phyloP scores from a whole-genome alignment of 2,113 vertebrate genomes.

The Tympanuchus pallidicinctus region DNA sequence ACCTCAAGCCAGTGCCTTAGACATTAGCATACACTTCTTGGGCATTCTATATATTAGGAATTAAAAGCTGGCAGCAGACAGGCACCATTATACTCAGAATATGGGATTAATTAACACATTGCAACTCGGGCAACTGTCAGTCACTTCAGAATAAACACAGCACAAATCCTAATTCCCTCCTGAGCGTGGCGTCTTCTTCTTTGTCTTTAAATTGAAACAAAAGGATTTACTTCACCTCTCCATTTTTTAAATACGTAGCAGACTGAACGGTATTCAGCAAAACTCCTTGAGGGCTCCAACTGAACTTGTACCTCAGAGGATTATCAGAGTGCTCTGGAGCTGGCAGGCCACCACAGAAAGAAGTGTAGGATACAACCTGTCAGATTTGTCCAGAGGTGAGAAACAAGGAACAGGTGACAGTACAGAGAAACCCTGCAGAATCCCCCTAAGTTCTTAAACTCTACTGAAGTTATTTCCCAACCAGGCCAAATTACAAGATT shows the following conservation, averaged over 20 bases:
- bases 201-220: not conserved
- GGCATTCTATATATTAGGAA: not conserved
- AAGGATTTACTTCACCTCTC: conserved; percentile 80
- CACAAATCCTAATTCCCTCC: not conserved
- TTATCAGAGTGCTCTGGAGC: conserved; percentile 94
- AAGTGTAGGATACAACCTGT: conserved; percentile 92
- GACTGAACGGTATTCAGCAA: conserved; percentile 90
- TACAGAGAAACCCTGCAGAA: not conserved
- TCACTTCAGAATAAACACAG: not conserved
- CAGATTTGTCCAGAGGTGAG: conserved; percentile 18
- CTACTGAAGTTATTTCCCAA: accelerated
- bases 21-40: not conserved
- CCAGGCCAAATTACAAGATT: not conserved
- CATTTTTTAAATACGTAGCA: conserved; percentile 87
- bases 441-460: not conserved
- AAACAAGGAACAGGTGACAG: not conserved
- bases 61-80: not conserved
- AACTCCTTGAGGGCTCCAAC: conserved; percentile 94
- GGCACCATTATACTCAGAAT: not conserved
- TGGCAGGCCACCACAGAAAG: conserved; percentile 94
- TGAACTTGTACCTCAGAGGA: conserved; percentile 97
- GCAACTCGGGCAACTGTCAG: not conserved
- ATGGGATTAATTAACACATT: not conserved
- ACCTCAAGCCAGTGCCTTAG: not conserved
- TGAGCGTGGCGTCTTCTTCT: not conserved